A percentile compares a stretch with the other conserved stretches of the same genome.
These are phyloP conservation scores for Aptenodytes forsteri DNA, from an alignment of 2,113 vertebrate genomes.

Conservation along the genomic window DNA sequence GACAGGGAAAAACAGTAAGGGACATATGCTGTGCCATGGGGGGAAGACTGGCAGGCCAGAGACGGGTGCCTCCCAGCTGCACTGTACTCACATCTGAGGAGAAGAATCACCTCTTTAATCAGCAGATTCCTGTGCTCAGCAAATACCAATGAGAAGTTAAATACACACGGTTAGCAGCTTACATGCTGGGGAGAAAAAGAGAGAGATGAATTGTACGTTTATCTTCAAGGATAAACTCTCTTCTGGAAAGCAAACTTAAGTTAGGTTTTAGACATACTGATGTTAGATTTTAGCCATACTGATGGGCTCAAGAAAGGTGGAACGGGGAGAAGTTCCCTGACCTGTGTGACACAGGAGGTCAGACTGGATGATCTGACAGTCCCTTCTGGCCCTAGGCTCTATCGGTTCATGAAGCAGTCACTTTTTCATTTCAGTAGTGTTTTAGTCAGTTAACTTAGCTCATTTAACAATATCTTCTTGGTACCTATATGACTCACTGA, in stretches of 20 bases:
- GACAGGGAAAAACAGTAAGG: neutral
- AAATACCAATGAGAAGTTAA: neutral
- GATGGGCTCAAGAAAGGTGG: neutral
- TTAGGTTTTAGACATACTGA: neutral
- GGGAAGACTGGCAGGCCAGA: neutral
- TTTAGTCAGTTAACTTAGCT: conserved; percentile 57
- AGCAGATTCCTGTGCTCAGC: neutral
- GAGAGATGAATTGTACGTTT: neutral
- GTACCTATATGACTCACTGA: neutral
- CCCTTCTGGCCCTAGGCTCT: neutral
- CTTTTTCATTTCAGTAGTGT: conserved; percentile 49
- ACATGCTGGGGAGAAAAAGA: neutral
- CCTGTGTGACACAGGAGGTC: neutral
- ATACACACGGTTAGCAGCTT: neutral
- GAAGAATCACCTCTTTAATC: neutral
- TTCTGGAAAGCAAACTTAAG: neutral
- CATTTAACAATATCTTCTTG: conserved; percentile 58
- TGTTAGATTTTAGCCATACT: neutral
- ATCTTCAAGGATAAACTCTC: neutral
- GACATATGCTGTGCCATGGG: neutral
- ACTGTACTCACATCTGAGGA: neutral
- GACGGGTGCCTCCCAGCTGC: neutral
- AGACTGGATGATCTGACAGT: neutral
- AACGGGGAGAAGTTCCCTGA: neutral
- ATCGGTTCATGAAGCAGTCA: conserved; percentile 9